Base-by-base conservation (phyloP, 2,797 vertebrate species). In the Poecile montanus region DNA sequence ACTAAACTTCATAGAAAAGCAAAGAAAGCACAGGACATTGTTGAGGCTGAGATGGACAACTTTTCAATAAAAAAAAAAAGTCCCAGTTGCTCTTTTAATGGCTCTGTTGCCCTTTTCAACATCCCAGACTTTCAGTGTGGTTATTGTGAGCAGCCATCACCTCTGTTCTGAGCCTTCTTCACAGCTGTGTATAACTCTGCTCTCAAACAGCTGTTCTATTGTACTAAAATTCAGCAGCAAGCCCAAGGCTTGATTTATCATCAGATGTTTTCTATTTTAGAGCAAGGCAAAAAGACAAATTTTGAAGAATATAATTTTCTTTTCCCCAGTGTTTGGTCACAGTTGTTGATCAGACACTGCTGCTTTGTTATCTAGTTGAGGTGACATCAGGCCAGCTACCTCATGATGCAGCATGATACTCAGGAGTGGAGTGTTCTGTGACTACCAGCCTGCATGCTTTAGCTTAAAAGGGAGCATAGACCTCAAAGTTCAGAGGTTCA, bases 261-360 rank as follows among this genome's bases (percentile, higher is more conserved):
- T 96, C 93, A 96, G 47, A 88, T 95, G 79, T 65, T 93, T 97
- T 93, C 89, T 96, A 70, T 95, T 70, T 40, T 71, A 73, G 67
- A 77, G 79, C 60, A 91, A 67, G 77, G 76, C 71, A 56, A 72
- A 93, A 82, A 71, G 95, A 54, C 96, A 95, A 38, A 68, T 93
- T 42, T 76, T 89, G 83, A 91, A 95, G 76, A 96, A 57, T 12
- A 7, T 38, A 0, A 7, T 63, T 94, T 92, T 89, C 8, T 62
- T 83, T 72, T 62, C n/a, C 48, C 13, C 7, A 4, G 13, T 94
- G 75, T 88, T 95, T 96, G 89, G 85, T 85, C 67, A 38, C 11
- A 27, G 85, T 89, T 91, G 89, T 91, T 91, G 38, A 38, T 97
- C 74, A 95, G 90, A 95, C 91, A 80, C 93, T 96, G 79, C 89